Conservation (phyloP, 2,113 vertebrate genomes). For the rat (Rattus norvegicus) region GRCr8 NC_086039.1:5952501-5953000, state of each 20-base stretch:
- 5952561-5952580: neutral
- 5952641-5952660: neutral
- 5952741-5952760: neutral
- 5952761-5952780: neutral
- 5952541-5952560: neutral
- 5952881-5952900: neutral
- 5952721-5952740: constrained; percentile 20
- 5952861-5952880: neutral
- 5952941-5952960: neutral
- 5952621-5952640: neutral
- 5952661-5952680: neutral
- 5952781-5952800: neutral
- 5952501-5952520: constrained; percentile 1
- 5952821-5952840: neutral
- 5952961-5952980: constrained; percentile 34
- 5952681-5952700: neutral
- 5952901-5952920: neutral
- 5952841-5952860: neutral
- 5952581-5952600: neutral
- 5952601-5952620: neutral
- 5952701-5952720: constrained; percentile 36
- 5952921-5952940: neutral
- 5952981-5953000: constrained; percentile 3
- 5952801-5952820: neutral
- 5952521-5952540: neutral